These are phyloP conservation scores for Accipiter cooperii DNA, from an alignment of 2,113 vertebrate genomes.

Conservation along the genomic window DNA sequence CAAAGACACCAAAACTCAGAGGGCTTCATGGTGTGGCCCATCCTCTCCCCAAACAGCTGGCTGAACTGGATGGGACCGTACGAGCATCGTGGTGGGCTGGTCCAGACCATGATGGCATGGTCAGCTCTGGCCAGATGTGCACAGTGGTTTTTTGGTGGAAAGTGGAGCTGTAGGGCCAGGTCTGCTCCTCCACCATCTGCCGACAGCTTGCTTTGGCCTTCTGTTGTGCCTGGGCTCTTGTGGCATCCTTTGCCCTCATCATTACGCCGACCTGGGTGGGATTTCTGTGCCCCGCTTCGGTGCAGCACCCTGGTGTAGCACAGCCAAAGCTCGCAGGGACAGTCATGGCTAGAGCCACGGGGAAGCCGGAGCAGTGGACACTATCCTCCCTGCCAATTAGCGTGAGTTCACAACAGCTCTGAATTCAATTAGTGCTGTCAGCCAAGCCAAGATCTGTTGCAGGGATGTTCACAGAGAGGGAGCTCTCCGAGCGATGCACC, in stretches of 20 bases:
- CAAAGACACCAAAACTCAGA: not conserved
- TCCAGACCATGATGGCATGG: fast-evolving
- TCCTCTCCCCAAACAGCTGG: not conserved
- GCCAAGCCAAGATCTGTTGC: not conserved
- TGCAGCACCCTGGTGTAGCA: fast-evolving
- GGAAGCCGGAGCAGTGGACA: fast-evolving
- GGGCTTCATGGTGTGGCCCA: fast-evolving
- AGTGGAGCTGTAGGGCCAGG: not conserved
- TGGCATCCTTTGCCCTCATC: not conserved
- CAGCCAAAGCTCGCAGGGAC: not conserved
- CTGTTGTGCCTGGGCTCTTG: not conserved
- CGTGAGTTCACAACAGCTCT: fast-evolving
- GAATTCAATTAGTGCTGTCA: not conserved
- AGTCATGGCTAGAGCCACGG: fast-evolving
- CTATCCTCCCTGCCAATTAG: not conserved
- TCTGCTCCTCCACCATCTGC: not conserved
- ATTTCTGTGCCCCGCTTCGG: not conserved
- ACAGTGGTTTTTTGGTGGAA: not conserved
- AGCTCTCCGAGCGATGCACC: not conserved
- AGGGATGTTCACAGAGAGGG: not conserved
- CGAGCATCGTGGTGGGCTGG: fast-evolving
- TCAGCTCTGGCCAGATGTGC: not conserved
- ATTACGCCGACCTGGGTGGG: not conserved
- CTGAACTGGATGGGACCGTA: not conserved
- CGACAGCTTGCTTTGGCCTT: not conserved